Evolutionary conservation across 2,888 invertebrate genomes (phyloP), one percentile per base, ranked within the genome.

Genomic region (Ormyrus pomaceus): DNA sequence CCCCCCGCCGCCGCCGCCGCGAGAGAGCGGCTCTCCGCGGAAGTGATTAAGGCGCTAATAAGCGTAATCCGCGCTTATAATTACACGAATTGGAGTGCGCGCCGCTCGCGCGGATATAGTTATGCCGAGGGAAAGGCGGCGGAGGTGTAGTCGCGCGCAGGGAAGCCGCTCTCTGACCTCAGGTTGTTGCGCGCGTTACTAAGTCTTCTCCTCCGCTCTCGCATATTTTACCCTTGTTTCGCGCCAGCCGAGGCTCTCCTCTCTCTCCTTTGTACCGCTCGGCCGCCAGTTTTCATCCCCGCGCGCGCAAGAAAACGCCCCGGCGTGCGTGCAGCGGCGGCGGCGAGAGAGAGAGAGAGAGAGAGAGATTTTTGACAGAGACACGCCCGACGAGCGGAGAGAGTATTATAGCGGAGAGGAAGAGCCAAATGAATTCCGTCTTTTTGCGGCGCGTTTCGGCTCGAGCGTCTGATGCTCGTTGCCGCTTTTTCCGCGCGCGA

Each of bases 11-110:
- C 19, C 19, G 19, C 34, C 3, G 4, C 34, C 34, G 34, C 34
- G 34, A 4, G 34, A 4, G 34, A 34, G 34, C 34, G 34, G 13
- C 13, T 13, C 34, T 4, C 3, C 0, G 69, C 77, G 80, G 77
- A 77, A 81, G 80, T 81, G 74, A 66, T 81, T 81, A 81, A 75
- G 45, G 65, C 59, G 66, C 68, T 78, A 78, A 81, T 78, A 78
- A 81, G 81, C 72, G 55, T 74, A 78, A 78, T 78, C 81, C 81
- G 45, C 11, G 75, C 66, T 75, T 74, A 78, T 78, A 81, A 81
- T 78, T 81, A 78, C 69, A 65, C 69, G 45, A 76, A 71, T 77
- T 73, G 61, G 56, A 73, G 73, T 61, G 66, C 64, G 74, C 34
- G 4, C 34, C 34, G 34, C 19, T 0, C 19, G 19, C 19, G 19